These are phyloP conservation scores for Heliconius hortense DNA, from an alignment of 2,888 invertebrate species.

Conservation along the genomic window DNA sequence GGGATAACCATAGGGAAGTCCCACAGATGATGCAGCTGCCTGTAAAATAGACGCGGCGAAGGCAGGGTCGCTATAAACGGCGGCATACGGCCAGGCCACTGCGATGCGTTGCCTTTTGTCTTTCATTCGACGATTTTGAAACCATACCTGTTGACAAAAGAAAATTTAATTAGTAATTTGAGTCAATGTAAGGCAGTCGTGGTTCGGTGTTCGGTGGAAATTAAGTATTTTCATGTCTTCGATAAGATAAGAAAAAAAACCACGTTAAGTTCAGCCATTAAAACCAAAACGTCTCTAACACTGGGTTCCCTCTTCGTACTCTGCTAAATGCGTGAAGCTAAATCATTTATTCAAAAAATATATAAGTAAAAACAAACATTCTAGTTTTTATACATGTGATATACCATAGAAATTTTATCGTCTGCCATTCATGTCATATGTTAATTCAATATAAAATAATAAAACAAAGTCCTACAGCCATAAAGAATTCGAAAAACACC, in stretches of 20 bases:
- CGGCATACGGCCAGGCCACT: slow-evolving; percentile 96
- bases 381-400: not conserved
- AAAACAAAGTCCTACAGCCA: slow-evolving; percentile 34
- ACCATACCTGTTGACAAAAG: slow-evolving; percentile 91
- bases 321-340: not conserved
- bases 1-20: slow-evolving; percentile 84
- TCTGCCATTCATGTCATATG: slow-evolving; percentile 18
- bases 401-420: slow-evolving; percentile 9
- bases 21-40: slow-evolving; percentile 90
- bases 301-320: too few relatives aligned
- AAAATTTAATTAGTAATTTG: slow-evolving; percentile 18
- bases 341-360: not conserved
- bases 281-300: too few relatives aligned
- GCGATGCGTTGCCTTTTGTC: slow-evolving; percentile 98
- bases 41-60: slow-evolving; percentile 96
- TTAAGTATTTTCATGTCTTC: too few relatives aligned
- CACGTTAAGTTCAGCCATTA: too few relatives aligned
- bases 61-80: slow-evolving; percentile 96
- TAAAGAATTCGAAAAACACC: slow-evolving; percentile 28
- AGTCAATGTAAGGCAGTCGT: not conserved
- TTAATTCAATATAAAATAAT: slow-evolving; percentile 34
- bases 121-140: slow-evolving; percentile 98
- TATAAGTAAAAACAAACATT: not conserved
- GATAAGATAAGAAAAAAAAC: not conserved
- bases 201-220: not conserved